A percentile compares a stretch with the other conserved stretches of the same genome.
These are phyloP conservation scores for Pantherophis vulpinus DNA, from an alignment of 2,797 vertebrate species.

Conservation along the genomic window DNA sequence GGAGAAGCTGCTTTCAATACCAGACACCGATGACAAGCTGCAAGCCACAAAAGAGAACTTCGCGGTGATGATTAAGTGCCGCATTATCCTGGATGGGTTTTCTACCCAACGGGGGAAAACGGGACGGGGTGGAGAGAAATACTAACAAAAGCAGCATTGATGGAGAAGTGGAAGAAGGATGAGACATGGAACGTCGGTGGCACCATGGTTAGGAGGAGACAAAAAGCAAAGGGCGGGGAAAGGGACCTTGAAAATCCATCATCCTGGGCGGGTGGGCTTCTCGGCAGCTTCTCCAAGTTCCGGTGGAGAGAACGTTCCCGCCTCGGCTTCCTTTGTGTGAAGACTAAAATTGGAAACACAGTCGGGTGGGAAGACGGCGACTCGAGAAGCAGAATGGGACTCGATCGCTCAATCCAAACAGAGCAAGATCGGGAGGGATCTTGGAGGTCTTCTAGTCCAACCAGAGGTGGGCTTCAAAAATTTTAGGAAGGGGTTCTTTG, in stretches of 20 bases:
- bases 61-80: background rate
- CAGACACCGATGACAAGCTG: background rate
- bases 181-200: background rate
- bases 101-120: background rate
- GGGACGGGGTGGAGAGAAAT: background rate
- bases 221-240: background rate
- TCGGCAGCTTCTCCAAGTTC: background rate
- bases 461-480: no score
- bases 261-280: background rate
- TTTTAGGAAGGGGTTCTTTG: no score
- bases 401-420: no score
- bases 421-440: no score
- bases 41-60: conserved; percentile 8
- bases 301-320: background rate
- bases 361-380: no score
- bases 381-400: no score
- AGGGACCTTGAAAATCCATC: background rate
- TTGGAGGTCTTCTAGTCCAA: no score
- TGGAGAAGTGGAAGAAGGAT: accelerated
- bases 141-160: background rate
- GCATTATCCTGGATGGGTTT: background rate
- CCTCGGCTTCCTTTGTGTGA: background rate
- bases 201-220: background rate
- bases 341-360: background rate
- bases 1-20: background rate